A percentile compares a stretch with the other conserved stretches of the same genome.
These are phyloP conservation scores for Orchestia grillus DNA, from an alignment of 1,140 invertebrate genomes.

Conservation along the genomic window DNA sequence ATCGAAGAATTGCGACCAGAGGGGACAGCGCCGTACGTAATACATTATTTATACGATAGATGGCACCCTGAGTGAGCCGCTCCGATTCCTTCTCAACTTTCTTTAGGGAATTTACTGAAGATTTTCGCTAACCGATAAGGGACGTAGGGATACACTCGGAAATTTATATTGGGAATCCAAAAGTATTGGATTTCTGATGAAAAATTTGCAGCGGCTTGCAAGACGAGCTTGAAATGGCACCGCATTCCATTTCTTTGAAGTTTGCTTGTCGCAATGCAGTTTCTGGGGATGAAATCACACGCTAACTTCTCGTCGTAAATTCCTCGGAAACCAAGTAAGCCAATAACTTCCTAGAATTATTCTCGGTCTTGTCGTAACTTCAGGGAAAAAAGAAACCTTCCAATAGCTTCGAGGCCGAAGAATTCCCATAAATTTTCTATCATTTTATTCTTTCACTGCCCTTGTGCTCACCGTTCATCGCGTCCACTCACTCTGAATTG, in stretches of 20 bases:
- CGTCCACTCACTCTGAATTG: not conserved
- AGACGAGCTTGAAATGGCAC: not conserved
- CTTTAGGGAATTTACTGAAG: slow-evolving; percentile 23
- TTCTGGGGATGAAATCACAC: not conserved
- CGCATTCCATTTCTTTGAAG: not conserved
- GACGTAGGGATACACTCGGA: not conserved
- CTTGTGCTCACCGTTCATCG: not conserved
- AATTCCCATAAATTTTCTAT: not conserved
- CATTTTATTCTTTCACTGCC: not conserved
- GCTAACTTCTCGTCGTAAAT: not conserved
- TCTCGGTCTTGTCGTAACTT: not conserved
- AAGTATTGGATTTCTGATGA: not conserved
- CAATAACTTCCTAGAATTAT: not conserved
- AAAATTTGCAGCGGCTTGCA: not conserved
- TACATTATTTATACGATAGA: slow-evolving; percentile 56
- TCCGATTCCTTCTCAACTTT: slow-evolving; percentile 26
- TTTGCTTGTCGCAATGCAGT: not conserved
- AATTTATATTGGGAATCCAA: not conserved
- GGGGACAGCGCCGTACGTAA: slow-evolving; percentile 26
- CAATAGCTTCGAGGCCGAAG: not conserved
- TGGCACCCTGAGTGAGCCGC: slow-evolving; percentile 38
- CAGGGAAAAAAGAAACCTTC: not conserved
- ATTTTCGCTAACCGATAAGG: not conserved
- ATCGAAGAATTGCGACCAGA: slow-evolving; percentile 52
- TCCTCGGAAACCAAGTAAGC: not conserved